phyloP scores from a whole-genome alignment of 2,797 vertebrate genomes.

The Bovichtus variegatus region DNA sequence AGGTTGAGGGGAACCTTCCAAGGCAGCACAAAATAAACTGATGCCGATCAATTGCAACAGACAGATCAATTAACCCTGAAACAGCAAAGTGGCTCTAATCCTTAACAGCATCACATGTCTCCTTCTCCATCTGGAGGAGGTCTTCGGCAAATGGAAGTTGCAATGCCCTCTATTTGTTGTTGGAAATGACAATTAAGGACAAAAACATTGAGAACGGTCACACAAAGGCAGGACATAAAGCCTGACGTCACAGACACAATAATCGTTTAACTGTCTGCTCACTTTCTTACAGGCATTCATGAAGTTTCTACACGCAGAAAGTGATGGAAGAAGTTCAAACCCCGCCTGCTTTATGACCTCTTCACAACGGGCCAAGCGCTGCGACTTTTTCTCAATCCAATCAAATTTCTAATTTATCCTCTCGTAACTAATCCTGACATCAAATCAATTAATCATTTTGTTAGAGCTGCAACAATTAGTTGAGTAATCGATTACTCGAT shows the following conservation, averaged over 20 bases:
- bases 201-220: not conserved
- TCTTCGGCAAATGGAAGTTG: slow-evolving; percentile 4
- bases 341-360: not conserved
- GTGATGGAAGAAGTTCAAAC: not conserved
- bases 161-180: not conserved
- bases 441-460: not conserved
- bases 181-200: not conserved
- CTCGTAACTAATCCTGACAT: not conserved
- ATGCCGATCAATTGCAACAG: slow-evolving; percentile 38
- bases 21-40: slow-evolving; percentile 52
- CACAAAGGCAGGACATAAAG: not conserved
- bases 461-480: too few species aligned
- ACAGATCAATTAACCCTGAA: slow-evolving; percentile 53
- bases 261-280: not conserved
- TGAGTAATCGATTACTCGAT: too few species aligned
- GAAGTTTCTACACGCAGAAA: not conserved
- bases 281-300: not conserved
- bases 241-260: not conserved
- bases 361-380: not conserved
- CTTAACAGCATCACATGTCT: slow-evolving; percentile 9
- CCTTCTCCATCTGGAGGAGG: not conserved
- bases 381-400: not conserved
- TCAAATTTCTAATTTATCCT: not conserved
- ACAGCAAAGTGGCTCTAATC: slow-evolving; percentile 42
- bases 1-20: not conserved